Conservation (phyloP, 2,888 invertebrate genomes). For the Tethea ocularis region DNA sequence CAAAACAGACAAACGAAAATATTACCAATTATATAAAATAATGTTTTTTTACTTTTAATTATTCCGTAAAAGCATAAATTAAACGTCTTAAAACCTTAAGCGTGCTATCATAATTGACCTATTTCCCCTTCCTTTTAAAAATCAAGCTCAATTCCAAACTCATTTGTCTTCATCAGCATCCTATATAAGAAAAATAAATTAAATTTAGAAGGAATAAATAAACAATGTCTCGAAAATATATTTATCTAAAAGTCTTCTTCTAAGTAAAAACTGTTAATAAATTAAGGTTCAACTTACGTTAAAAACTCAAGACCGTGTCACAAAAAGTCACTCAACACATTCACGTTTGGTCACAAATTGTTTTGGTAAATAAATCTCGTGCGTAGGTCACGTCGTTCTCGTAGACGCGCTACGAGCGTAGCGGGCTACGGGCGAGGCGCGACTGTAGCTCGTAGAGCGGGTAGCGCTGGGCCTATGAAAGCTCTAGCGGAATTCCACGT, state of each 20-base stretch:
- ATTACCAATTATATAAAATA: no score
- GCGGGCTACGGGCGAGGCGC: slow-evolving; percentile 59
- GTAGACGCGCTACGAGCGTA: slow-evolving; percentile 58
- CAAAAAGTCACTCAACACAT: slow-evolving; percentile 35
- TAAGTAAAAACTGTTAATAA: not conserved
- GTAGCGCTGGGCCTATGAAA: slow-evolving; percentile 28
- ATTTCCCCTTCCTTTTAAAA: no score
- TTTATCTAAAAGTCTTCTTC: not conserved
- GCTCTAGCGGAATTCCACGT: slow-evolving; percentile 25
- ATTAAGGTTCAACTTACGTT: not conserved
- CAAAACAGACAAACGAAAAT: no score
- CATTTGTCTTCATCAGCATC: no score
- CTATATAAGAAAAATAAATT: not conserved
- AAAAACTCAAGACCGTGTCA: slow-evolving; percentile 15
- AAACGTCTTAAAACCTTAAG: no score
- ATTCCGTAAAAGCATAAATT: no score
- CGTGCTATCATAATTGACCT: no score
- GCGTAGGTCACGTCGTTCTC: slow-evolving; percentile 25
- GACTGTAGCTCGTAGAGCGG: slow-evolving; percentile 48
- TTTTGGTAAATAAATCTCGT: slow-evolving; percentile 19
- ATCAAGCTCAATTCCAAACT: no score
- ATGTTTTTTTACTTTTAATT: no score
- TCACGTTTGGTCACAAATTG: slow-evolving; percentile 26
- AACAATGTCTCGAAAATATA: not conserved
- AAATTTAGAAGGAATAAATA: not conserved